phyloP scores from a whole-genome alignment of 2,888 invertebrate species.

The Terebella lapidaria region DNA sequence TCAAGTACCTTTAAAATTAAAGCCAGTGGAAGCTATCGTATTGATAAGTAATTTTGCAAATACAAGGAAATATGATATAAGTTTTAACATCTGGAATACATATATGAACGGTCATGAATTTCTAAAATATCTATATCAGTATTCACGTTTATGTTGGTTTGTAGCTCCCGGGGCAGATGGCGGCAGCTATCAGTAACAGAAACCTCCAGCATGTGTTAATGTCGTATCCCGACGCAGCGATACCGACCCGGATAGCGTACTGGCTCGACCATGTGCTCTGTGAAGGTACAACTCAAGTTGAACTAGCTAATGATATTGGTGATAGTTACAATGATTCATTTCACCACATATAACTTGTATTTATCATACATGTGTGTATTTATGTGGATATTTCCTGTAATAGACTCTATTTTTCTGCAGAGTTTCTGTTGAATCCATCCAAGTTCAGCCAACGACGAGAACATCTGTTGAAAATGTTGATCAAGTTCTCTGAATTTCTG shows the following conservation, averaged over 20 bases:
- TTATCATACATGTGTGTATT: not conserved
- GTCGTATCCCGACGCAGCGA: conserved; percentile 31
- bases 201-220: conserved; percentile 36
- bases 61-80: no score
- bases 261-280: conserved; percentile 40
- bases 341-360: no score
- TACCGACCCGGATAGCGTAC: conserved; percentile 34
- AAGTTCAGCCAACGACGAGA: conserved; percentile 21
- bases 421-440: conserved; percentile 8
- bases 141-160: not conserved
- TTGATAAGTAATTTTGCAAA: no score
- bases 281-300: conserved; percentile 30
- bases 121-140: no score
- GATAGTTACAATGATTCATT: no score
- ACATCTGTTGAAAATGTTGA: conserved; percentile 28
- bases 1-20: no score
- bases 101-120: no score
- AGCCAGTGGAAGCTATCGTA: no score
- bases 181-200: conserved; percentile 33
- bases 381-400: not conserved
- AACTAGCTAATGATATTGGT: no score
- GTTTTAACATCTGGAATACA: no score
- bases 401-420: conserved; percentile 6
- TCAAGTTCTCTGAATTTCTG: conserved; percentile 34
- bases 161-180: conserved; percentile 42